Percentiles rank a stretch among this genome's conserved stretches.
Conservation (phyloP, 2,113 vertebrate genomes). For the Siphamia tubifer region DNA sequence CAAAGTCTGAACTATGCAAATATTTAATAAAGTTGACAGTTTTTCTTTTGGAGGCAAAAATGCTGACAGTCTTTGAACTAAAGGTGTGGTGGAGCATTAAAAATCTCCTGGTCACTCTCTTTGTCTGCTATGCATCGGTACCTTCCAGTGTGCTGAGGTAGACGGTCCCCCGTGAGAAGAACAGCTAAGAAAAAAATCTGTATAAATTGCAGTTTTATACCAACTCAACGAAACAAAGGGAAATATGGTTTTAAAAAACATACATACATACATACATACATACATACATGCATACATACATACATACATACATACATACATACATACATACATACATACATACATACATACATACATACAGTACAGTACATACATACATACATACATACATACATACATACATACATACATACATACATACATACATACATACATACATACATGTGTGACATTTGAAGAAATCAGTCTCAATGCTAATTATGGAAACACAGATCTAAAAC, state of each 20-base stretch:
- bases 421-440: too few relatives aligned
- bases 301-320: too few relatives aligned
- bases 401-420: too few relatives aligned
- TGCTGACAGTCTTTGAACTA: slow-evolving; percentile 10
- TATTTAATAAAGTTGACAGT: not conserved
- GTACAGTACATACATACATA: too few relatives aligned
- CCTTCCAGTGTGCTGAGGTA: slow-evolving; percentile 21
- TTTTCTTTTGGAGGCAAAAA: slow-evolving; percentile 6
- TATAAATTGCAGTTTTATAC: not conserved
- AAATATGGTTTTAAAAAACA: not conserved
- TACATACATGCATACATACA: too few relatives aligned
- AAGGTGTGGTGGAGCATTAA: slow-evolving; percentile 13
- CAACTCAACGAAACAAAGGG: not conserved
- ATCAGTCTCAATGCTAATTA: too few relatives aligned
- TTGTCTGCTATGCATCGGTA: slow-evolving; percentile 27
- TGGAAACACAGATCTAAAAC: slow-evolving; percentile 31
- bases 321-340: too few relatives aligned
- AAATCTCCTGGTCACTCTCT: slow-evolving; percentile 27
- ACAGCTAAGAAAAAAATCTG: not conserved
- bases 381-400: too few relatives aligned
- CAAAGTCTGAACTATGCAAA: slow-evolving; percentile 1
- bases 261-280: too few relatives aligned
- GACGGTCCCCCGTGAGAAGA: not conserved
- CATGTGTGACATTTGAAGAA: too few relatives aligned
- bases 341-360: too few relatives aligned